Conservation (phyloP, 2,888 invertebrate species). For the Pegoplata infirma region DNA sequence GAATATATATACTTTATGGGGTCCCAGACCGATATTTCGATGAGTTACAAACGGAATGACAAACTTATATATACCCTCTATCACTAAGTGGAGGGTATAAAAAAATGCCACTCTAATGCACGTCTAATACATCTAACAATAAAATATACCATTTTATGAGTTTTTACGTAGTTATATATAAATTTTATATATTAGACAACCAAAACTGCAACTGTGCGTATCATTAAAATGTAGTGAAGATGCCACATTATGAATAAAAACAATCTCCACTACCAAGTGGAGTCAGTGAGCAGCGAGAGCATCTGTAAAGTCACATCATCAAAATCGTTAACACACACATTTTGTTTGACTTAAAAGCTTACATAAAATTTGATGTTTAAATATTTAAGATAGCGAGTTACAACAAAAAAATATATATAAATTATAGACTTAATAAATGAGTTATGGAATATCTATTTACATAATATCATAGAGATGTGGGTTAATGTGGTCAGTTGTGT, state of each 20-base stretch:
- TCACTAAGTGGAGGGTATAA: too few species aligned
- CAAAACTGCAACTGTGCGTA: slow-evolving; percentile 50
- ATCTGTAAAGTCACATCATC: slow-evolving; percentile 16
- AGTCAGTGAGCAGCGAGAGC: background rate
- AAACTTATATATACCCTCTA: too few species aligned
- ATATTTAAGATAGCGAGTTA: slow-evolving; percentile 31
- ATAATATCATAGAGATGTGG: background rate
- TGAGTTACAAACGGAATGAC: too few species aligned
- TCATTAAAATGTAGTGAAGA: slow-evolving; percentile 41
- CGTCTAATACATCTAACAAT: background rate
- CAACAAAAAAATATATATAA: slow-evolving; percentile 28
- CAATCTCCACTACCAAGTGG: background rate
- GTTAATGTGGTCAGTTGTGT: background rate
- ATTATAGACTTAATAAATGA: background rate
- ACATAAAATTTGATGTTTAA: slow-evolving; percentile 34
- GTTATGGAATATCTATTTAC: background rate
- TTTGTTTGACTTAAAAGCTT: slow-evolving; percentile 18
- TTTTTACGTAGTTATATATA: slow-evolving; percentile 50
- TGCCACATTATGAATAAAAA: slow-evolving; percentile 4
- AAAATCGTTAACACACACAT: slow-evolving; percentile 27
- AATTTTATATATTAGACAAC: slow-evolving; percentile 43
- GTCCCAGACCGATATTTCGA: too few species aligned
- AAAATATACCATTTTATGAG: slow-evolving; percentile 43
- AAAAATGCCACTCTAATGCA: background rate
- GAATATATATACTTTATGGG: too few species aligned